These are phyloP conservation scores for Perizoma affinitatum DNA, from an alignment of 2,888 invertebrate species.

Conservation along the genomic window DNA sequence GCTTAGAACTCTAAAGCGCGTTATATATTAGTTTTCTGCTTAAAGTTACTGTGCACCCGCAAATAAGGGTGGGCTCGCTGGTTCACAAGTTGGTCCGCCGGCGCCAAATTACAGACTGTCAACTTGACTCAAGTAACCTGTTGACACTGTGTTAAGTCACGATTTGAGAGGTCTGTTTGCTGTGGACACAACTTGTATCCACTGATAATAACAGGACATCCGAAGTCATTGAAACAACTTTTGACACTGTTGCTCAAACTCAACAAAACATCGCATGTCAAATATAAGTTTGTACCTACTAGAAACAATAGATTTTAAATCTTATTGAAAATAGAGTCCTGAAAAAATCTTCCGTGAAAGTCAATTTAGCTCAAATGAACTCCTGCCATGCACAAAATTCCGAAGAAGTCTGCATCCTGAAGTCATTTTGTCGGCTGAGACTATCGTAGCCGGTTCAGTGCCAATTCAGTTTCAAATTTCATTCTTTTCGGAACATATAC, in stretches of 20 bases:
- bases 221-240: conserved; percentile 46
- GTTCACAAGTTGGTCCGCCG: conserved; percentile 67
- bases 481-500: conserved; percentile 74
- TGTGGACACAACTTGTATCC: conserved; percentile 59
- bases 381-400: conserved; percentile 54
- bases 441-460: conserved; percentile 54
- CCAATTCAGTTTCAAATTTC: conserved; percentile 77
- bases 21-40: conserved; percentile 72
- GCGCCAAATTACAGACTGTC: conserved; percentile 78
- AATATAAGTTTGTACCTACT: no score
- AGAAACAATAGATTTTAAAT: conserved; percentile 13
- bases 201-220: conserved; percentile 47
- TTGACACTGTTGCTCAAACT: conserved; percentile 37
- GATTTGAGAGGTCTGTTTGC: conserved; percentile 65
- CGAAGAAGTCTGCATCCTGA: conserved; percentile 55
- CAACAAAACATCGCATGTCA: conserved; percentile 6
- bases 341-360: conserved; percentile 24
- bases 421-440: conserved; percentile 53
- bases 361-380: conserved; percentile 32
- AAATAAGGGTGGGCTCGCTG: conserved; percentile 67
- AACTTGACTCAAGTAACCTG: conserved; percentile 79
- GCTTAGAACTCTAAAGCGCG: conserved; percentile 62
- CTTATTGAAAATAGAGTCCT: conserved; percentile 25
- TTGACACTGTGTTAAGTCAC: conserved; percentile 72
- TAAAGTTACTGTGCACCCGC: conserved; percentile 72